These are phyloP conservation scores for Chionodraco myersi DNA, from an alignment of 2,113 vertebrate species.

Conservation along the genomic window DNA sequence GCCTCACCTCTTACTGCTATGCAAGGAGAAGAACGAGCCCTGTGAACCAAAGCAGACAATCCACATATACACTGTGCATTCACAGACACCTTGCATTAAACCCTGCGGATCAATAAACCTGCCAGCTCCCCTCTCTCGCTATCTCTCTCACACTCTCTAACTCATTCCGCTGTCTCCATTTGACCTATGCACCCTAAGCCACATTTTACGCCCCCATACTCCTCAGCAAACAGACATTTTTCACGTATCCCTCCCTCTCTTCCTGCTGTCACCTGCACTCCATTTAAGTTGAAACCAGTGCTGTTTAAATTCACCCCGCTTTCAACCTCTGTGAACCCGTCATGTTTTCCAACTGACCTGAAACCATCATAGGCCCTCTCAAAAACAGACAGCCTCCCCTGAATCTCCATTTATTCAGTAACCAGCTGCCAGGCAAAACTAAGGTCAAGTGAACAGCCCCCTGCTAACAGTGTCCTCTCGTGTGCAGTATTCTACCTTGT, in stretches of 20 bases:
- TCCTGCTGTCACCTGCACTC: conserved; percentile 71
- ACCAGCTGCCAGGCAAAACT: conserved; percentile 64
- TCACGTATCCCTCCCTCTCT: conserved; percentile 56
- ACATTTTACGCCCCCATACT: conserved; percentile 59
- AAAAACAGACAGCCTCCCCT: conserved; percentile 54
- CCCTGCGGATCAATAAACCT: conserved; percentile 66
- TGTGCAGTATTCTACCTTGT: conserved; percentile 48
- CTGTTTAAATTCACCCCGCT: conserved; percentile 78
- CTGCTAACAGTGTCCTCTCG: conserved; percentile 45
- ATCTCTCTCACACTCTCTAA: conserved; percentile 21
- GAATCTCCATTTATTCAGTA: conserved; percentile 75
- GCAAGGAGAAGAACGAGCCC: conserved; percentile 20
- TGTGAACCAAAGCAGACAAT: conserved; percentile 19
- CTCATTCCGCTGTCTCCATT: conserved; percentile 48
- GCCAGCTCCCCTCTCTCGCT: conserved; percentile 18
- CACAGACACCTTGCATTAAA: conserved; percentile 25
- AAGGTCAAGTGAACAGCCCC: conserved; percentile 58
- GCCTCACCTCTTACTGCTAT: conserved; percentile 14
- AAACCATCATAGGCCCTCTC: conserved; percentile 61
- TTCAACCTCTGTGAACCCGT: conserved; percentile 70
- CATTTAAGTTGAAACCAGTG: conserved; percentile 60
- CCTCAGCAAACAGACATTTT: conserved; percentile 44
- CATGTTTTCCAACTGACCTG: conserved; percentile 77
- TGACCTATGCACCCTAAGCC: conserved; percentile 53
- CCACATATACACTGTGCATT: conserved; percentile 15